Percentiles rank a stretch among this genome's conserved stretches.
phyloP scores from a whole-genome alignment of 1,140 invertebrate genomes.

The Caerostris darwini region DNA sequence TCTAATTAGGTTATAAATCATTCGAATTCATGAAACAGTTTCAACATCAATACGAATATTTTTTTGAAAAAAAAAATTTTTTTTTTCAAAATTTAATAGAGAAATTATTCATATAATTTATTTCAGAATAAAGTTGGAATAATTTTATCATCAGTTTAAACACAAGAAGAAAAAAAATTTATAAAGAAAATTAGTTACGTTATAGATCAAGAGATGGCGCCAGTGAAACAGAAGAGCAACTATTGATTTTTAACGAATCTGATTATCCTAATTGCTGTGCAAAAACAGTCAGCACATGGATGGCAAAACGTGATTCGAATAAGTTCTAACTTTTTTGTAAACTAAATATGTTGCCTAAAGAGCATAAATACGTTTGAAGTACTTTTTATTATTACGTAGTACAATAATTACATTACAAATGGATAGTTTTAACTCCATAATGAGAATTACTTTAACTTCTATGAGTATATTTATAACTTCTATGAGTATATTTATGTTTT shows the following conservation, averaged over 20 bases:
- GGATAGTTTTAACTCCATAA: neutral
- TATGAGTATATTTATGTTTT: neutral
- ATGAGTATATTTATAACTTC: neutral
- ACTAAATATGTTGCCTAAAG: slow-evolving; percentile 16
- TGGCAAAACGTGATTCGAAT: slow-evolving; percentile 46
- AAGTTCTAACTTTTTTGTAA: neutral
- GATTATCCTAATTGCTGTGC: slow-evolving; percentile 39
- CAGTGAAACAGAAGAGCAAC: neutral
- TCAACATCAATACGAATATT: no score
- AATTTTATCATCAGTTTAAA: no score
- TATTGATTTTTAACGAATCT: slow-evolving; percentile 27
- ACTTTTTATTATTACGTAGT: neutral
- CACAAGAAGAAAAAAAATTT: no score
- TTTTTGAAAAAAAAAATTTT: no score
- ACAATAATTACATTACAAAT: slow-evolving; percentile 37
- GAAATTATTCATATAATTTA: no score
- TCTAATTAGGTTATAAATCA: no score
- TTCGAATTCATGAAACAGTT: no score
- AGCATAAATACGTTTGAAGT: neutral
- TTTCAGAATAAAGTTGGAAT: no score
- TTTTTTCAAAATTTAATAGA: no score
- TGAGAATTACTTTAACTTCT: neutral
- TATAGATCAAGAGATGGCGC: slow-evolving; percentile 2
- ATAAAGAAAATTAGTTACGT: no score
- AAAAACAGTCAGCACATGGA: slow-evolving; percentile 53